Percentiles rank a stretch among this genome's conserved stretches.
Evolutionary conservation across 2,888 invertebrate genomes (phyloP).

Genomic region (Cyclophora albipunctata): DNA sequence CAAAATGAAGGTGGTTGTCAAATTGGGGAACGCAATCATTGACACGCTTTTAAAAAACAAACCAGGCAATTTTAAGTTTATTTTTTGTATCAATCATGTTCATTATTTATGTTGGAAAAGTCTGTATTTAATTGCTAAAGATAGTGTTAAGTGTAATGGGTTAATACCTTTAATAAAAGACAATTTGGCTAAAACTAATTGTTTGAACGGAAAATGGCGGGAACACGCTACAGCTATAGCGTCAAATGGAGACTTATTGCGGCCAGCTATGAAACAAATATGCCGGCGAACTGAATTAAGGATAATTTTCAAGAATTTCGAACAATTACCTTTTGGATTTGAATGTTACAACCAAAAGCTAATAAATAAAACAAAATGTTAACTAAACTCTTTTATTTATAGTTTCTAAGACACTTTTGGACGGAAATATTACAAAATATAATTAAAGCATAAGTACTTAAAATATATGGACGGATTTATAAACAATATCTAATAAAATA

Average conservation of each 20-base stretch:
- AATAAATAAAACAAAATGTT: slow-evolving; percentile 23
- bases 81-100: slow-evolving; percentile 66
- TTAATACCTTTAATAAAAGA: slow-evolving; percentile 43
- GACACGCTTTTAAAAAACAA: slow-evolving; percentile 44
- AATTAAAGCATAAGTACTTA: background rate
- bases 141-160: slow-evolving; percentile 50
- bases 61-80: slow-evolving; percentile 38
- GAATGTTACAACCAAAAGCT: slow-evolving; percentile 44
- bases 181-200: slow-evolving; percentile 57
- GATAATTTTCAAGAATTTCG: slow-evolving; percentile 42
- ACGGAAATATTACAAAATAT: slow-evolving; percentile 6
- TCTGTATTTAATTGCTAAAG: slow-evolving; percentile 50
- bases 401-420: slow-evolving; percentile 10
- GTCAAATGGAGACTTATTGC: slow-evolving; percentile 33
- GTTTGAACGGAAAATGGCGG: slow-evolving; percentile 61
- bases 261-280: slow-evolving; percentile 40
- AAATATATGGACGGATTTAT: too few species aligned
- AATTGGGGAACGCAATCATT: slow-evolving; percentile 53
- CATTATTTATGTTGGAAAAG: slow-evolving; percentile 60
- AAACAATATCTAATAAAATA: too few species aligned
- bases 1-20: slow-evolving; percentile 59
- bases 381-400: slow-evolving; percentile 9
- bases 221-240: slow-evolving; percentile 52
- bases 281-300: slow-evolving; percentile 52
- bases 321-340: slow-evolving; percentile 45